Conservation (phyloP, 2,888 invertebrate species). For the Idaea aversata region DNA sequence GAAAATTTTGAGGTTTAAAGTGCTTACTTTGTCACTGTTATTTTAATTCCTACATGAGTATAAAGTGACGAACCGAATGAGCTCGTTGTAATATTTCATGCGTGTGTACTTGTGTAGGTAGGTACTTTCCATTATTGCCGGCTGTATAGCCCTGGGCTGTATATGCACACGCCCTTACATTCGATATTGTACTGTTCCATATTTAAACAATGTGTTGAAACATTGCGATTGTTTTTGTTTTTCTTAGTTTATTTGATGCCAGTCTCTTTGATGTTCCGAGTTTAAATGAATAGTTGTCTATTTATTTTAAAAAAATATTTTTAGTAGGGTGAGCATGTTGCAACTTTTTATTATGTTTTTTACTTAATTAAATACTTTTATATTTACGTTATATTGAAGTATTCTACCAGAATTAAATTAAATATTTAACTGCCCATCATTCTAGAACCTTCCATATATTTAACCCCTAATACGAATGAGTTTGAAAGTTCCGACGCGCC, state of each 20-base stretch:
- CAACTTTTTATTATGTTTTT: neutral
- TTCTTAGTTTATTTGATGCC: neutral
- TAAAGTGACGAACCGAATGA: constrained; percentile 12
- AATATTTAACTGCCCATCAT: neutral
- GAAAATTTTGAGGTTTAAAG: neutral
- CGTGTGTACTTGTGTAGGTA: constrained; percentile 3
- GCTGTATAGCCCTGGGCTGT: neutral
- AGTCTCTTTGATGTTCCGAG: neutral
- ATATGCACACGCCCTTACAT: constrained; percentile 2
- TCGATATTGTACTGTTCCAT: neutral
- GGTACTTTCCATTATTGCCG: neutral
- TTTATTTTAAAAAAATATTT: neutral
- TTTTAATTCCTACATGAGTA: neutral
- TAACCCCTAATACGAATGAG: neutral
- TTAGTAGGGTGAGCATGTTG: neutral
- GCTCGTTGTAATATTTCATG: constrained; percentile 27
- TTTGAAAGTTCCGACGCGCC: neutral
- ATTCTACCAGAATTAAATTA: neutral
- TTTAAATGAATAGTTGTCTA: neutral
- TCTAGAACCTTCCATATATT: neutral
- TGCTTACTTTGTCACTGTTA: neutral
- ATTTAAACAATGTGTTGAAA: constrained; percentile 1
- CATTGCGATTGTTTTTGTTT: neutral
- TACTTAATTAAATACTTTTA: neutral
- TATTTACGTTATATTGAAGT: neutral